Percentiles rank a stretch among this genome's conserved stretches.
phyloP scores from a whole-genome alignment of 2,888 invertebrate species.

The Aradus depressus region DNA sequence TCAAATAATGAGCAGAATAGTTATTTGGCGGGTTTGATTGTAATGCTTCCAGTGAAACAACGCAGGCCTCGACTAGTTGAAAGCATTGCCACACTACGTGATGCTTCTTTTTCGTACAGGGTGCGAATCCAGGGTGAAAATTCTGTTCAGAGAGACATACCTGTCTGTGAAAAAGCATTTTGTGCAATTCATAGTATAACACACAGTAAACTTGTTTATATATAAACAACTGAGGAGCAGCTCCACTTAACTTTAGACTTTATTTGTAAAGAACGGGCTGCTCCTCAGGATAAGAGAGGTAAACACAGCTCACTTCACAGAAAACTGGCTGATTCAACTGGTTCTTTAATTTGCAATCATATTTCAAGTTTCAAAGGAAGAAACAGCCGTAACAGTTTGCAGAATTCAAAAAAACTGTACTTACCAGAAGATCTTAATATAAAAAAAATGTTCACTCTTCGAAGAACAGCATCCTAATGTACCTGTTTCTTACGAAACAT shows the following conservation, averaged over 20 bases:
- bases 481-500: conserved; percentile 9
- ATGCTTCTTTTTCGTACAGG: conserved; percentile 11
- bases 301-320: conserved; percentile 8
- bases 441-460: conserved; percentile 13
- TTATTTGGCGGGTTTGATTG: conserved; percentile 22
- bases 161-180: conserved; percentile 13
- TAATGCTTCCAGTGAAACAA: conserved; percentile 18
- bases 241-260: no score
- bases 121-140: conserved; percentile 9
- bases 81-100: conserved; percentile 10
- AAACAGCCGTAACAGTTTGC: conserved; percentile 8
- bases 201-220: conserved; percentile 11
- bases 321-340: conserved; percentile 5
- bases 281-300: conserved; percentile 4
- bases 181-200: conserved; percentile 6
- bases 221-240: no score
- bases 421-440: conserved; percentile 10
- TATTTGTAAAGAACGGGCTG: no score
- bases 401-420: conserved; percentile 15
- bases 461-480: no score
- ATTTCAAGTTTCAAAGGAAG: conserved; percentile 10
- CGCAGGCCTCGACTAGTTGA: conserved; percentile 15
- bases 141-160: not conserved
- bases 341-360: conserved; percentile 3
- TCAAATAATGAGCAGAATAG: conserved; percentile 20